Percentiles rank a stretch among this genome's conserved stretches.
Conservation (phyloP, 1,140 invertebrate genomes). For the Drosophila busckii region DNA sequence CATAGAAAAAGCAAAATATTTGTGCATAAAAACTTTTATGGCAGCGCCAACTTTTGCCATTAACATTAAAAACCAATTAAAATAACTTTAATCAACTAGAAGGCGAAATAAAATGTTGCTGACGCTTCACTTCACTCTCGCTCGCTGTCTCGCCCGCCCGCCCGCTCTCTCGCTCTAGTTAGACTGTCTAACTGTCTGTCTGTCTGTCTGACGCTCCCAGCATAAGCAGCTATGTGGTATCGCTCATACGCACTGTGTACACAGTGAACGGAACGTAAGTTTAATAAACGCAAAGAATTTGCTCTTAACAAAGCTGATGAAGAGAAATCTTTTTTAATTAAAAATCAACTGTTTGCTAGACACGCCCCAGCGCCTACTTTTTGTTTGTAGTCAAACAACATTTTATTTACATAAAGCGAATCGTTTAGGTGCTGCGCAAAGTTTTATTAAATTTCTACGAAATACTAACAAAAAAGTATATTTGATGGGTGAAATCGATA, state of each 20-base stretch:
- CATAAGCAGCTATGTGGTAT: too few species aligned
- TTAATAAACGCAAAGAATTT: conserved; percentile 44
- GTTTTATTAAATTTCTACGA: too few species aligned
- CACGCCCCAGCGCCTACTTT: neutral
- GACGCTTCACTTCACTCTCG: neutral
- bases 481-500: too few species aligned
- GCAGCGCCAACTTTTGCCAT: conserved; percentile 44
- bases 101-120: conserved; percentile 11
- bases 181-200: neutral
- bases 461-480: too few species aligned
- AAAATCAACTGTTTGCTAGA: conserved; percentile 48
- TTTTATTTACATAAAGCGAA: too few species aligned
- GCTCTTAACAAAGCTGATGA: conserved; percentile 44
- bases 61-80: conserved; percentile 54
- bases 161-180: neutral
- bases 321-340: conserved; percentile 55
- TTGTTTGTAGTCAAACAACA: neutral
- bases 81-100: conserved; percentile 52
- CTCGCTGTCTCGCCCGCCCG: neutral
- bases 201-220: too few species aligned
- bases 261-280: conserved; percentile 36
- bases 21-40: conserved; percentile 22
- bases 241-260: conserved; percentile 42
- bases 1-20: conserved; percentile 28
- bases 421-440: too few species aligned